phyloP scores from a whole-genome alignment of 2,888 invertebrate species.

The Drosophila atripex region DNA sequence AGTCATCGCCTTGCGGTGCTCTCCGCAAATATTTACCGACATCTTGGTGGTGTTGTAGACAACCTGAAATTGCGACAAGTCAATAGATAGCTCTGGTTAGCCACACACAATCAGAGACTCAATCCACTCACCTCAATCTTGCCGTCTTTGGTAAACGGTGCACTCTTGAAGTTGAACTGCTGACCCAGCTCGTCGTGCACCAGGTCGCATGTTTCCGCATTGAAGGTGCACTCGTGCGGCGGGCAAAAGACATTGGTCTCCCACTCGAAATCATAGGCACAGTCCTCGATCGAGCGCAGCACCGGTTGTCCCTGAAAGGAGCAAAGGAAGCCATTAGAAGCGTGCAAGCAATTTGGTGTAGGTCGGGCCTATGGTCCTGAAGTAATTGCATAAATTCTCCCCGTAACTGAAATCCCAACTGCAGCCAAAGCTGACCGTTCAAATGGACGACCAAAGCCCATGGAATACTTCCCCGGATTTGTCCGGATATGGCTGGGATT shows the following conservation, averaged over 20 bases:
- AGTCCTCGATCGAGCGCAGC: constrained; percentile 80
- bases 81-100: neutral
- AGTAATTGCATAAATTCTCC: constrained; percentile 21
- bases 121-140: constrained; percentile 78
- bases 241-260: constrained; percentile 83
- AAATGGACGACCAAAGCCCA: constrained; percentile 15
- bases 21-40: constrained; percentile 78
- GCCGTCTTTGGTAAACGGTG: constrained; percentile 79
- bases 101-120: neutral
- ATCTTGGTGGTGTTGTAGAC: constrained; percentile 59
- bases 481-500: neutral
- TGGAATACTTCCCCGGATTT: neutral
- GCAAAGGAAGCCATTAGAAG: constrained; percentile 7
- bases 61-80: constrained; percentile 57
- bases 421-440: constrained; percentile 23
- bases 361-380: constrained; percentile 12
- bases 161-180: constrained; percentile 77
- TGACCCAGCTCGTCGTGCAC: constrained; percentile 80
- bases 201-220: constrained; percentile 80
- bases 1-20: constrained; percentile 77
- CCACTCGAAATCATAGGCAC: constrained; percentile 83
- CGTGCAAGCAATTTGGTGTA: constrained; percentile 28
- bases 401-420: constrained; percentile 11
- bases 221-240: constrained; percentile 80
- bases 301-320: constrained; percentile 80